These are phyloP conservation scores for Proisotoma minuta DNA, from an alignment of 2,888 invertebrate genomes.

Conservation along the genomic window DNA sequence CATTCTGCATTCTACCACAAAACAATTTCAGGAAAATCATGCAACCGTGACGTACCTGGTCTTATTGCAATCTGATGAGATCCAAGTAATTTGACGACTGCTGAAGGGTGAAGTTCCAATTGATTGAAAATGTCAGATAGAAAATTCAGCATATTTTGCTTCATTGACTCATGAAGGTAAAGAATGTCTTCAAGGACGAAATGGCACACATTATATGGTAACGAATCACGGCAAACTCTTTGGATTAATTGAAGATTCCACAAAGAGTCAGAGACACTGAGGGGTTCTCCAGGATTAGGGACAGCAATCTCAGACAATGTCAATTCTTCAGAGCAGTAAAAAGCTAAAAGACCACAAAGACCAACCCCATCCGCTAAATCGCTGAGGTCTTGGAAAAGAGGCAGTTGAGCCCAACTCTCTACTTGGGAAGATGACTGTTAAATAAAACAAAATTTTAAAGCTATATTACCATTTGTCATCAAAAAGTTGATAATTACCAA, in stretches of 20 bases:
- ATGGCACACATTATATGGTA: slow-evolving; percentile 86
- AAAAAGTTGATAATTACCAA: slow-evolving; percentile 35
- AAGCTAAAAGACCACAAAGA: slow-evolving; percentile 78
- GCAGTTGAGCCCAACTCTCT: slow-evolving; percentile 46
- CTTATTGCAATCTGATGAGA: slow-evolving; percentile 50
- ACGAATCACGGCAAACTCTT: slow-evolving; percentile 75
- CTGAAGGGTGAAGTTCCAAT: slow-evolving; percentile 86
- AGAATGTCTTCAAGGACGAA: slow-evolving; percentile 93
- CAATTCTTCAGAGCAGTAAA: slow-evolving; percentile 79
- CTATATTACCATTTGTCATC: slow-evolving; percentile 5
- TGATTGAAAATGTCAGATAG: slow-evolving; percentile 85
- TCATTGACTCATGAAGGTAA: slow-evolving; percentile 89
- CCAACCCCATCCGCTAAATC: slow-evolving; percentile 89
- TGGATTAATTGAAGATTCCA: slow-evolving; percentile 84
- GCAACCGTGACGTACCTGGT: slow-evolving; percentile 38
- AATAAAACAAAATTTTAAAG: neutral
- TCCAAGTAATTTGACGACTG: slow-evolving; percentile 77
- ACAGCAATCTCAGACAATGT: slow-evolving; percentile 63
- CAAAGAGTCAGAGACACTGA: slow-evolving; percentile 55
- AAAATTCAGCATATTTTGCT: slow-evolving; percentile 82
- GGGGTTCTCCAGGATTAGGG: slow-evolving; percentile 43
- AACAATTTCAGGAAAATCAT: neutral
- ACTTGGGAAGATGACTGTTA: slow-evolving; percentile 44
- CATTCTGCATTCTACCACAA: neutral
- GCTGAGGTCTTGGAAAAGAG: slow-evolving; percentile 64